Conservation (phyloP, 2,797 vertebrate genomes). For the Anolis apletophallus region DNA sequence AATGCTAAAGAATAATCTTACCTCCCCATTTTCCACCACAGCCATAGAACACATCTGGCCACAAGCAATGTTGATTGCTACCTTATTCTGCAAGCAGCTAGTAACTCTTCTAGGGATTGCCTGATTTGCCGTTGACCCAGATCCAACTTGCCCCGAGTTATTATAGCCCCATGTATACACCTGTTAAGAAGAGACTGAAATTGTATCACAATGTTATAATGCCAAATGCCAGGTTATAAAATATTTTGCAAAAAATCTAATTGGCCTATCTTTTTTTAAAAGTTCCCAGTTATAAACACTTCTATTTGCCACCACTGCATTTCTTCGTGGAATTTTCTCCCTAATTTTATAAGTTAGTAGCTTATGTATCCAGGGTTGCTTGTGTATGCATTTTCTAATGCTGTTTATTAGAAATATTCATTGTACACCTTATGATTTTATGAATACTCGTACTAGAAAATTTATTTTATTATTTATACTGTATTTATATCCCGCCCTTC, state of each 20-base stretch:
- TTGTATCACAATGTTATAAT: slow-evolving; percentile 5
- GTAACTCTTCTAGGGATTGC: slow-evolving; percentile 95
- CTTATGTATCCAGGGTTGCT: too few species aligned
- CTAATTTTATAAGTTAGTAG: too few species aligned
- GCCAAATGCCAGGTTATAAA: rapidly evolving
- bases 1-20: slow-evolving; percentile 66
- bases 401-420: too few species aligned
- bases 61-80: slow-evolving; percentile 93
- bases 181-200: slow-evolving; percentile 75
- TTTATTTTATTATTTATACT: too few species aligned
- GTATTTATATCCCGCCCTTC: too few species aligned
- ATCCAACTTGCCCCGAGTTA: slow-evolving; percentile 97
- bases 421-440: too few species aligned
- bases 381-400: too few species aligned
- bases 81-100: slow-evolving; percentile 94
- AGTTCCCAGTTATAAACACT: too few species aligned
- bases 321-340: not conserved
- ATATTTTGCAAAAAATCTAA: not conserved
- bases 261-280: not conserved
- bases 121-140: slow-evolving; percentile 97
- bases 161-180: slow-evolving; percentile 98
- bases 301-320: not conserved
- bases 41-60: slow-evolving; percentile 98
- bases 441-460: too few species aligned
- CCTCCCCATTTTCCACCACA: slow-evolving; percentile 96